Base-by-base conservation (phyloP, 2,797 vertebrate genomes). In the Cossypha heuglini region DNA sequence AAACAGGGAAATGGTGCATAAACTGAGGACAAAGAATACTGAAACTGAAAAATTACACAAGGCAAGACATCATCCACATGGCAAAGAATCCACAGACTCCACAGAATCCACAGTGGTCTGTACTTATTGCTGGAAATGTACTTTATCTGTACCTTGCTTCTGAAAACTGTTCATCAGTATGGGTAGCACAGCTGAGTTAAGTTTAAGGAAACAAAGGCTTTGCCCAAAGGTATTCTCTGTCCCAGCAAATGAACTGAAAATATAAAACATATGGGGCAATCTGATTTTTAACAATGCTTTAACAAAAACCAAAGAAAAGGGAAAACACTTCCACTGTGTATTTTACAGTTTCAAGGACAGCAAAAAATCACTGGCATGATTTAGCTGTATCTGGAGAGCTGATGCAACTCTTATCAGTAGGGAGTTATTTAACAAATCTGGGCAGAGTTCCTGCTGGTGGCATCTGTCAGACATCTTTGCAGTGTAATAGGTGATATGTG, bases 381-480 rank as follows among this genome's bases (percentile, higher is more conserved):
- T 86, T 76, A 84, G 40, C 68, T 71, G 40, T 62, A 81, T 87
- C 43, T 43, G 10, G 61, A 94, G 46, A 88, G n/a, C 82, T 94
- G 90, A 90, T 86, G 88, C 63, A 95, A 75, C 86, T 55, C 37
- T 2, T 95, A 78, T 90, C 89, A 86, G 61, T n/a, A 67, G 72
- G 57, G 84, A 92, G n/a, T 83, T 94, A 61, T 71, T 87, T 72
- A 89, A 86, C 54, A 61, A 45, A 64, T 88, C 84, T 93, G 91
- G 89, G 61, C 82, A 80, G 61, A 11, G 33, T n/a, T 90, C 81
- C 75, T 74, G 68, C 68, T 86, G 72, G 38, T 92, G 75, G 48
- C 5, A 4, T 71, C 54, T 90, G 54, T n/a, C 1, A 5, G 57
- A 57, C 0, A 24, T 48, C 25, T 76, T 73, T 88, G 57, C 38